Evolutionary conservation across 2,888 invertebrate species (phyloP).

Genomic region (Julus scanicus): DNA sequence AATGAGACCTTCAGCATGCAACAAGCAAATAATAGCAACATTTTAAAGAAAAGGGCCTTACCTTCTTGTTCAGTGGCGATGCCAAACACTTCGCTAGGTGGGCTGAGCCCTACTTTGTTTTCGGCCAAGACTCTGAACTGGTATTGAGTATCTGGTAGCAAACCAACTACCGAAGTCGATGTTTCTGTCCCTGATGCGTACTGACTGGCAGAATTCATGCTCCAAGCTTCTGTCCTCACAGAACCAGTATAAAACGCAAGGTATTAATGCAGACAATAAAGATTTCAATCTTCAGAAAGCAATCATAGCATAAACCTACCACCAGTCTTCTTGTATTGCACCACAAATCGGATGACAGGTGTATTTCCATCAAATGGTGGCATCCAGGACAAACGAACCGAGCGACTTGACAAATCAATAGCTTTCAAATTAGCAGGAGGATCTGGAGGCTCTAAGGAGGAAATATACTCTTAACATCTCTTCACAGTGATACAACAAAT

Average conservation of each 20-base stretch:
- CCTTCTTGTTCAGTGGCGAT: constrained; percentile 96
- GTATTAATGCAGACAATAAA: too few species aligned
- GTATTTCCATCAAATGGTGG: constrained; percentile 93
- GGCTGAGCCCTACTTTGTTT: constrained; percentile 72
- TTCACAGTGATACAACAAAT: too few species aligned
- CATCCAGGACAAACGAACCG: constrained; percentile 90
- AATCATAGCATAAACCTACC: constrained; percentile 61
- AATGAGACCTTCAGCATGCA: too few species aligned
- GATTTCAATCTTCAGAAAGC: too few species aligned
- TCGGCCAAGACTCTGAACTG: constrained; percentile 92
- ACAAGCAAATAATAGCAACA: too few species aligned
- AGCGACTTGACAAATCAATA: constrained; percentile 68
- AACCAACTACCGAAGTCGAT: constrained; percentile 69
- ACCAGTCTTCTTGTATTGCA: constrained; percentile 83
- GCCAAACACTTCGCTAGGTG: constrained; percentile 78
- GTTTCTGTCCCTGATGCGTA: constrained; percentile 51
- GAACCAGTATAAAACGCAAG: constrained; percentile 56
- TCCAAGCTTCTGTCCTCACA: constrained; percentile 53
- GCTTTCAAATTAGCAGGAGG: constrained; percentile 71
- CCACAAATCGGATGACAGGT: constrained; percentile 86
- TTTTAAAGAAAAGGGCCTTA: constrained; percentile 60
- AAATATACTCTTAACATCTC: too few species aligned
- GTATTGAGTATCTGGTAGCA: constrained; percentile 90
- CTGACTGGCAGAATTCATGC: constrained; percentile 41
- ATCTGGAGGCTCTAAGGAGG: constrained; percentile 79